phyloP scores from a whole-genome alignment of 2,888 invertebrate species.

The Habrosyne pyritoides region DNA sequence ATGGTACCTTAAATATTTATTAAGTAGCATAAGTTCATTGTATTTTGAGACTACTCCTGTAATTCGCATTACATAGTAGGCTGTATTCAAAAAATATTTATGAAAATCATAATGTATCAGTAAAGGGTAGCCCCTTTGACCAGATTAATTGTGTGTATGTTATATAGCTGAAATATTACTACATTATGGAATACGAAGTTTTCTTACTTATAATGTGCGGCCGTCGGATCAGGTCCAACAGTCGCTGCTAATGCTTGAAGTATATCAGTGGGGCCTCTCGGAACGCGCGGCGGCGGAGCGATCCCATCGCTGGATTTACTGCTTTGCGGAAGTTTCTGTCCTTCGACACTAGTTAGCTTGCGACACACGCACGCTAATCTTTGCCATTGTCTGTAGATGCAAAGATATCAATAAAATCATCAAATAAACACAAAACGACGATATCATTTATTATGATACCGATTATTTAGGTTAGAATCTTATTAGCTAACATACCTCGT shows the following conservation, averaged over 20 bases:
- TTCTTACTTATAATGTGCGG: constrained; percentile 90
- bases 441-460: constrained; percentile 36
- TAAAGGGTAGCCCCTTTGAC: too few species aligned
- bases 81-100: too few species aligned
- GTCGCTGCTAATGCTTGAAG: constrained; percentile 91
- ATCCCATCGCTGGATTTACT: constrained; percentile 68
- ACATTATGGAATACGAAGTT: neutral
- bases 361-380: constrained; percentile 64
- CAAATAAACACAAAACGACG: constrained; percentile 6
- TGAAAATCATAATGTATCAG: too few species aligned
- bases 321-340: constrained; percentile 64
- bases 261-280: constrained; percentile 91
- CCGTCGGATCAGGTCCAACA: constrained; percentile 90
- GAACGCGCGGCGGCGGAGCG: constrained; percentile 87
- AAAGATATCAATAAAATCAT: constrained; percentile 17
- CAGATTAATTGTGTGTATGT: constrained; percentile 1
- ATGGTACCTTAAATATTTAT: constrained; percentile 82
- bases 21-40: neutral
- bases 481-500: constrained; percentile 24
- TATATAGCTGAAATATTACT: too few species aligned
- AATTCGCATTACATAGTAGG: too few species aligned
- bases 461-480: constrained; percentile 52
- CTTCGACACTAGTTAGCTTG: constrained; percentile 60
- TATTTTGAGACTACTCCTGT: too few species aligned
- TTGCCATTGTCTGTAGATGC: constrained; percentile 61